Conservation (phyloP, 2,797 vertebrate genomes). For the Chaetophractus vellerosus region DNA sequence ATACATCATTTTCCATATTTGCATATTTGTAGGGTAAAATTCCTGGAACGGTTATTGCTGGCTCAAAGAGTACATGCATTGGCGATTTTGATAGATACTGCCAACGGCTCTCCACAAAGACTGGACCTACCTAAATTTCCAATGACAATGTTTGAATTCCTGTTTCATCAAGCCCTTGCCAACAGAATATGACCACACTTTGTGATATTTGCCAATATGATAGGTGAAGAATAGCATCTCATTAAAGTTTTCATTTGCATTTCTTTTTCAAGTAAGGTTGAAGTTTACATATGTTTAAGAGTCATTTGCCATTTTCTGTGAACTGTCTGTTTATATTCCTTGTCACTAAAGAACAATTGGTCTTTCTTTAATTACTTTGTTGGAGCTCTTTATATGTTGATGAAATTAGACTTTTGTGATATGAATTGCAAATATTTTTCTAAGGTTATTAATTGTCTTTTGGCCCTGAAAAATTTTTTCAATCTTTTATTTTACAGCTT, state of each 20-base stretch:
- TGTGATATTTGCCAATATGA: background rate
- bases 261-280: constrained; percentile 19
- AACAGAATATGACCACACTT: background rate
- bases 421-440: background rate
- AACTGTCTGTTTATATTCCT: background rate
- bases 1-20: background rate
- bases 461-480: background rate
- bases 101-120: background rate
- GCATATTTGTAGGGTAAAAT: constrained; percentile 22
- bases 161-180: constrained; percentile 30
- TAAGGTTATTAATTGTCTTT: constrained; percentile 19
- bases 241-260: constrained; percentile 10
- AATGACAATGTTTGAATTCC: background rate
- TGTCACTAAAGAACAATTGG: background rate
- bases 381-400: background rate
- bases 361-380: constrained; percentile 47
- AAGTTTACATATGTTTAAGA: constrained; percentile 7
- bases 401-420: background rate
- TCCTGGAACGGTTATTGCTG: background rate
- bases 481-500: constrained; percentile 17
- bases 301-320: background rate
- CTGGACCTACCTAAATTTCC: background rate
- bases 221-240: background rate
- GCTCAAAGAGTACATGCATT: background rate
- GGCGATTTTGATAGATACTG: constrained; percentile 2